Evolutionary conservation across 1,140 invertebrate genomes (phyloP).

Genomic region (Drosophila prosaltans): DNA sequence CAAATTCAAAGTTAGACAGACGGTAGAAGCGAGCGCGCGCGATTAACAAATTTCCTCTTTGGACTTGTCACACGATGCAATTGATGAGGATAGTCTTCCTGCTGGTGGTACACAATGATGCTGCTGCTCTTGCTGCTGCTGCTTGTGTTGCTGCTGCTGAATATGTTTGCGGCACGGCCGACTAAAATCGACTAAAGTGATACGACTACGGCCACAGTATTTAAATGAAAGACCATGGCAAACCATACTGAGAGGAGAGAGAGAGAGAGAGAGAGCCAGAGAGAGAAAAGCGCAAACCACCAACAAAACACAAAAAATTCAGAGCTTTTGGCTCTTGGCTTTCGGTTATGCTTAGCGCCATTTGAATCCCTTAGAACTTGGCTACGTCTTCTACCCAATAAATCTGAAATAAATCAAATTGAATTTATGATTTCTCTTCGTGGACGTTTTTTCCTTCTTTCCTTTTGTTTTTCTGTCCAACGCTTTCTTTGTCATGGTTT

Average conservation of each 20-base stretch:
- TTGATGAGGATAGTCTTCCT: conserved; percentile 22
- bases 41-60: conserved; percentile 27
- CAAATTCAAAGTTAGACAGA: conserved; percentile 27
- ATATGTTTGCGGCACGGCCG: conserved; percentile 75
- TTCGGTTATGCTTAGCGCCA: conserved; percentile 22
- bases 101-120: conserved; percentile 33
- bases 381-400: conserved; percentile 52
- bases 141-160: background rate
- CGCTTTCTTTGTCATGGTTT: conserved; percentile 4
- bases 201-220: conserved; percentile 46
- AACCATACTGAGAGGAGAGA: conserved; percentile 14
- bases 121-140: conserved; percentile 22
- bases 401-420: conserved; percentile 76
- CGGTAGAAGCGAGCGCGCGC: conserved; percentile 36
- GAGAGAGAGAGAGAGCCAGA: conserved; percentile 23
- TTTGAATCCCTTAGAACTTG: conserved; percentile 35
- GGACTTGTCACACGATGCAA: conserved; percentile 49
- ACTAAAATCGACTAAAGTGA: conserved; percentile 78
- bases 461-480: conserved; percentile 10
- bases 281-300: conserved; percentile 7
- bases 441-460: conserved; percentile 29
- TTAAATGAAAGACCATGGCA: conserved; percentile 38
- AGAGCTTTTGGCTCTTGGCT: conserved; percentile 51
- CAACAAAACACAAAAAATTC: background rate
- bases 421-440: conserved; percentile 73